Conservation (phyloP, 1,140 invertebrate genomes). For the Drosophila fuyamai region DNA sequence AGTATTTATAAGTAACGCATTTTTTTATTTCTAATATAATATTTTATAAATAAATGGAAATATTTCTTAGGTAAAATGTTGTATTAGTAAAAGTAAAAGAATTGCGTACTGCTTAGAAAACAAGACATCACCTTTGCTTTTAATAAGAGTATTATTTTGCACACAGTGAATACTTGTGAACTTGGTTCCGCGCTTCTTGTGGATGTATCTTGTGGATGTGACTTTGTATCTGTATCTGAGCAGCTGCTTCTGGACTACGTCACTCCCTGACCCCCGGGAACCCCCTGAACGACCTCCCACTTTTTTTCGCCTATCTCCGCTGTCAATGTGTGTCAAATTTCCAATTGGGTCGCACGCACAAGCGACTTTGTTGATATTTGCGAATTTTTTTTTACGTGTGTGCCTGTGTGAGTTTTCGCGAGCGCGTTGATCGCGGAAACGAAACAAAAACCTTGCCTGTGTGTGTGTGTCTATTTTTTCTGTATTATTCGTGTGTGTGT, state of each 20-base stretch:
- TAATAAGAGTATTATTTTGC: constrained; percentile 26
- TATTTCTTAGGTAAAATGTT: too few species aligned
- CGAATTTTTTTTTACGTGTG: constrained; percentile 54
- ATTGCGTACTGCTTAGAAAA: neutral
- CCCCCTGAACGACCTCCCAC: neutral
- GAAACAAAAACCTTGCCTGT: constrained; percentile 63
- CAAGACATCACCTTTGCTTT: accelerated
- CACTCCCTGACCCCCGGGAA: constrained; percentile 2
- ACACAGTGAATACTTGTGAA: constrained; percentile 12
- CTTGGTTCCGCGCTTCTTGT: constrained; percentile 7
- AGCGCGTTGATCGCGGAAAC: constrained; percentile 77
- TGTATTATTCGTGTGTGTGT: constrained; percentile 13
- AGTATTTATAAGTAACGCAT: too few species aligned
- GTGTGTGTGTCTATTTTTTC: constrained; percentile 23
- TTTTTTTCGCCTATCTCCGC: neutral
- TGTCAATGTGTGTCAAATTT: constrained; percentile 67
- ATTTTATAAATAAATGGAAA: too few species aligned
- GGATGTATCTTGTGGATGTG: constrained; percentile 27
- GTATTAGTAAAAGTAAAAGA: too few species aligned
- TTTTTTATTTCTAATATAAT: too few species aligned
- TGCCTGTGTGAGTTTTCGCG: constrained; percentile 47
- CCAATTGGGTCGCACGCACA: constrained; percentile 78
- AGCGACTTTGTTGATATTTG: constrained; percentile 58
- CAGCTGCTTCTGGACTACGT: constrained; percentile 19
- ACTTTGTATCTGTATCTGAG: constrained; percentile 3